Base-by-base conservation (phyloP, 2,888 invertebrate species). In the Diadegma fenestrale region DNA sequence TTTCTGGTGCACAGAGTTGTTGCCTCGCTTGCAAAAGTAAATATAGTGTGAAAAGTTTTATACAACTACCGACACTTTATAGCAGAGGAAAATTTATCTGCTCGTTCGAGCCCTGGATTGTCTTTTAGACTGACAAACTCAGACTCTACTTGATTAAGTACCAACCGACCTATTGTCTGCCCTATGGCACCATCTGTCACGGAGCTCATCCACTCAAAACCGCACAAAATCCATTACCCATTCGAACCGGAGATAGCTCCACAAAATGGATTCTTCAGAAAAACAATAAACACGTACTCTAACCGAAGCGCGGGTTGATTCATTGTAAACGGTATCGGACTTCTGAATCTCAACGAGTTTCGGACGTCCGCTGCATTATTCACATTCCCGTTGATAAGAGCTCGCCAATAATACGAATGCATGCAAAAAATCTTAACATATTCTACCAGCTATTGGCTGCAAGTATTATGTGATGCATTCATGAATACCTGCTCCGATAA, bases 401-500 rank as follows among this genome's bases (percentile, higher is more conserved):
- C 30, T 19, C 43, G n/a, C 17, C 19, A 14, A 37, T 14, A 64
- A n/a, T 58, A 71, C 12, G 69, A 19, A 30, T 45, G 26, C 43
- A 68, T 68, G 26, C 43, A 17, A 8, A 17, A 48, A 33, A 19
- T 64, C 3, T n/a, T 72, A 30, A 58, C 26, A 26, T 58, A 79
- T 51, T 33, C 22, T n/a, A 45, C 12, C 37, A 33, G 10, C 17
- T 73, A 63, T 41, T 45, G 51, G 54, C 76, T 58, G 43, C 33
- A 69, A 69, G 68, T 41, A 78, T 82, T 78, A 37, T 78, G 73
- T 61, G 64, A 81, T 84, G 72, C 63, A 33, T 45, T 84, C 77
- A 41, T 72, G 81, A 81, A 73, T 84, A 61, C 73, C 51, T 41
- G 43, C 22, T 51, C 37, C 73, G 72, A 81, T 84, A 75, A 81